phyloP scores from a whole-genome alignment of 1,140 invertebrate genomes.

The Drosophila melanogaster region DNA sequence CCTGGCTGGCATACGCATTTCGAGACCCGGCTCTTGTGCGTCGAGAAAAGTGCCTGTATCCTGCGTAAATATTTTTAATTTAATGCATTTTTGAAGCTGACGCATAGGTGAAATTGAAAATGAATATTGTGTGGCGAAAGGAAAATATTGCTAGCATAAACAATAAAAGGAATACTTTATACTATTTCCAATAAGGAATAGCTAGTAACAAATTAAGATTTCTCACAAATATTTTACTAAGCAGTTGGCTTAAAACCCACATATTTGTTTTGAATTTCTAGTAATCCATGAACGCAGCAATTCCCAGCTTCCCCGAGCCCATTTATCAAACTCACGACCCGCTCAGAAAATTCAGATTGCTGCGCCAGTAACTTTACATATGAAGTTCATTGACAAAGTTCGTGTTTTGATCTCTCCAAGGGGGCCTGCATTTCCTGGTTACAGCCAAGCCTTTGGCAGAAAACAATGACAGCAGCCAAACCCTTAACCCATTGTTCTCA shows the following conservation, averaged over 20 bases:
- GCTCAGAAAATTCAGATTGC: constrained; percentile 7
- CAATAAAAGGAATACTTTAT: not conserved
- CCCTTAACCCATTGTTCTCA: constrained; percentile 66
- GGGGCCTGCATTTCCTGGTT: constrained; percentile 71
- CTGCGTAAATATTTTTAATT: constrained; percentile 46
- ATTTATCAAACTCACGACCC: constrained; percentile 29
- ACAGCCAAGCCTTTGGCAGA: constrained; percentile 22
- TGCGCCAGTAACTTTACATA: constrained; percentile 26
- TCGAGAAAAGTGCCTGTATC: constrained; percentile 10
- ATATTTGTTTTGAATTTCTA: not conserved
- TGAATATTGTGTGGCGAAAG: not conserved
- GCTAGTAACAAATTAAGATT: not conserved
- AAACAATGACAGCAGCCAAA: constrained; percentile 41
- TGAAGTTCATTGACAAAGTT: constrained; percentile 78
- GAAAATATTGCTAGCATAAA: not conserved
- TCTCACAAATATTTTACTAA: not conserved
- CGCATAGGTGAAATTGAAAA: constrained; percentile 20
- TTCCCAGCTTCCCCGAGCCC: constrained; percentile 35
- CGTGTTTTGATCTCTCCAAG: constrained; percentile 64
- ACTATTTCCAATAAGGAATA: not conserved
- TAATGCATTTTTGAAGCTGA: constrained; percentile 27
- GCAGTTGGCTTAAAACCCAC: not conserved
- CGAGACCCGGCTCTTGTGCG: constrained; percentile 4
- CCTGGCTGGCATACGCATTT: constrained; percentile 27
- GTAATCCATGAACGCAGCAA: constrained; percentile 1